These are phyloP conservation scores for Steatornis caripensis DNA, from an alignment of 2,113 vertebrate genomes.

Conservation along the genomic window DNA sequence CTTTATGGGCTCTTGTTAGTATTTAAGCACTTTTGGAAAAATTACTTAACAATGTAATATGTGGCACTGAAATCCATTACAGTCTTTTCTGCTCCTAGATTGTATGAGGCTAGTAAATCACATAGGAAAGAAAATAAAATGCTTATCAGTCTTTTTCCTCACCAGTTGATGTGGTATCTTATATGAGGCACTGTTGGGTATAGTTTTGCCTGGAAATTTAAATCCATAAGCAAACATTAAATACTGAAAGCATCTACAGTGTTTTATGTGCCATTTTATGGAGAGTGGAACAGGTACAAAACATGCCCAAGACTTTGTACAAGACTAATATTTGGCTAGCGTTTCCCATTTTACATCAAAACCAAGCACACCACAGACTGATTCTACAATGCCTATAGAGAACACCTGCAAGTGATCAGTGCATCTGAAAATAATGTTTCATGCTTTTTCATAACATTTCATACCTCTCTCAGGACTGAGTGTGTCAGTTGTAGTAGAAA, in stretches of 20 bases:
- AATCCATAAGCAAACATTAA: not conserved
- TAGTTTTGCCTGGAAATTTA: not conserved
- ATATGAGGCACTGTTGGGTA: not conserved
- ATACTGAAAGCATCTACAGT: not conserved
- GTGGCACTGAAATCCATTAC: not conserved
- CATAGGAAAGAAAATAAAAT: not conserved
- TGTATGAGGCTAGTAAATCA: not conserved
- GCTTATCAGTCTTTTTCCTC: not conserved
- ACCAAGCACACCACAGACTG: rapidly evolving
- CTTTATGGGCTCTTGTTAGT: not conserved
- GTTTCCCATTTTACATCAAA: not conserved
- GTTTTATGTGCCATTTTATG: not conserved
- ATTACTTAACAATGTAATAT: not conserved
- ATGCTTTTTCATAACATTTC: not conserved
- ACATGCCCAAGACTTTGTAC: not conserved
- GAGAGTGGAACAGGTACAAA: not conserved
- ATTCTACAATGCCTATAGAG: not conserved
- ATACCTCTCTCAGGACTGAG: not conserved
- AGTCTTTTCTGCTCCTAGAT: not conserved
- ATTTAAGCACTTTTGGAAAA: not conserved
- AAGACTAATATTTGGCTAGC: not conserved
- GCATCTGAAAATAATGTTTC: not conserved
- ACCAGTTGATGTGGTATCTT: not conserved
- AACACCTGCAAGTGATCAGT: not conserved
- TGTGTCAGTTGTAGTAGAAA: not conserved